Evolutionary conservation across 2,113 vertebrate species (phyloP).

Genomic region (Pachycephala philippinensis): DNA sequence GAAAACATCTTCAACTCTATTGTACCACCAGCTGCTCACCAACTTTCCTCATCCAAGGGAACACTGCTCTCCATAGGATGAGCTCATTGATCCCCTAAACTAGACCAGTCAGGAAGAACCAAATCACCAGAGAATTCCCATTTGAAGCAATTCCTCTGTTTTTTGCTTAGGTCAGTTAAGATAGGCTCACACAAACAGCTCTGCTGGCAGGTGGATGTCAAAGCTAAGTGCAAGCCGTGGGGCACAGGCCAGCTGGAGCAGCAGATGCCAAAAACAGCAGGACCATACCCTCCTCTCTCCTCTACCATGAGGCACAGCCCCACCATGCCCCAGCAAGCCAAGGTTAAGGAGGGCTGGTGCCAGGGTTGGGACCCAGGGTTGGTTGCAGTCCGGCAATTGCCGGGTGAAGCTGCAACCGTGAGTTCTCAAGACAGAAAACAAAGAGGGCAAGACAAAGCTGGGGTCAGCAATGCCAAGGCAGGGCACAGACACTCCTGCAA

Average conservation of each 20-base stretch:
- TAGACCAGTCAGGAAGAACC: not conserved
- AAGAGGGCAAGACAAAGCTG: fast-evolving
- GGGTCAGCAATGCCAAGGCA: not conserved
- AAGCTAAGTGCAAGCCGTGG: not conserved
- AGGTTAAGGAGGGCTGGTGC: not conserved
- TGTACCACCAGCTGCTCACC: not conserved
- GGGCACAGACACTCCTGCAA: not conserved
- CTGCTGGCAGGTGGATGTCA: not conserved
- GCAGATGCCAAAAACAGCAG: not conserved
- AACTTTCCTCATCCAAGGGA: fast-evolving
- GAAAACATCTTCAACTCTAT: not conserved
- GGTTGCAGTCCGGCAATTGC: not conserved
- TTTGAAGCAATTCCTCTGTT: not conserved
- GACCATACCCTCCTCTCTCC: not conserved
- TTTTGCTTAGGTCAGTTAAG: not conserved
- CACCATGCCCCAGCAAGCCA: not conserved
- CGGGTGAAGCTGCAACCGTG: not conserved
- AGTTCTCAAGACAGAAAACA: not conserved
- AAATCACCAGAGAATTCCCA: not conserved
- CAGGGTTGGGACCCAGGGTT: fast-evolving
- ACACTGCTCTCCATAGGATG: not conserved
- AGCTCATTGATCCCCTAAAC: not conserved
- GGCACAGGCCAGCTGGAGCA: not conserved
- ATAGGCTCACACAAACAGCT: not conserved
- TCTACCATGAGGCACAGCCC: fast-evolving